Percentiles rank a stretch among this genome's conserved stretches.
phyloP scores from a whole-genome alignment of 2,797 vertebrate genomes.

The Alosa sapidissima region DNA sequence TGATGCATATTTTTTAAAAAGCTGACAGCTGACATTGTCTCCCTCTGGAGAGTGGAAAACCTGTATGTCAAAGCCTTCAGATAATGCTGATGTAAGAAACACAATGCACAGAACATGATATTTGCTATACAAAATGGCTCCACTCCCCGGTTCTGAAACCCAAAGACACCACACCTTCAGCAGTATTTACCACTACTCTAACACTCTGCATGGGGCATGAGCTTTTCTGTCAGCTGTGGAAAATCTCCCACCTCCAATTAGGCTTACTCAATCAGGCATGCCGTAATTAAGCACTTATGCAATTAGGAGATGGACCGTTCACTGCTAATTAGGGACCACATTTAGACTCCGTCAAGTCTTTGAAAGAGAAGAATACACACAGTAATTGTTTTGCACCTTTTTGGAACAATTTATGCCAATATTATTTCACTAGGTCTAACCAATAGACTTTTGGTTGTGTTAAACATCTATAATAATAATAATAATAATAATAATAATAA shows the following conservation, averaged over 20 bases:
- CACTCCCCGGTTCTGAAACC: not conserved
- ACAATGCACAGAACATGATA: not conserved
- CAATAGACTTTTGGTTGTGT: too few relatives aligned
- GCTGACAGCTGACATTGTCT: not conserved
- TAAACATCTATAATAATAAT: not conserved
- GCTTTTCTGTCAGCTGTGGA: not conserved
- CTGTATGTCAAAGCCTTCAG: not conserved
- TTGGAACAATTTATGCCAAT: not conserved
- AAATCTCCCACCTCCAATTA: not conserved
- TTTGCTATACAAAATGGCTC: not conserved
- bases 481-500: not conserved
- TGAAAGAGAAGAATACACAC: not conserved
- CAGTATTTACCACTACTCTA: not conserved
- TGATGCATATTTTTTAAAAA: not conserved
- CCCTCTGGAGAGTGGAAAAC: not conserved
- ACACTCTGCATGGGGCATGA: not conserved
- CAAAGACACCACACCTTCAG: not conserved
- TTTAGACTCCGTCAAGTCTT: not conserved
- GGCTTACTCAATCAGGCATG: not conserved
- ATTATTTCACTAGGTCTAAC: not conserved
- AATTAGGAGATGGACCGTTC: conserved; percentile 2
- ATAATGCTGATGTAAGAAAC: not conserved
- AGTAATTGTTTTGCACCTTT: not conserved
- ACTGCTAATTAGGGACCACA: conserved; percentile 6
- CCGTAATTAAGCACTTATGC: not conserved